Percentiles rank a stretch among this genome's conserved stretches.
phyloP scores from a whole-genome alignment of 1,140 invertebrate species.

The Drosophila burlai region DNA sequence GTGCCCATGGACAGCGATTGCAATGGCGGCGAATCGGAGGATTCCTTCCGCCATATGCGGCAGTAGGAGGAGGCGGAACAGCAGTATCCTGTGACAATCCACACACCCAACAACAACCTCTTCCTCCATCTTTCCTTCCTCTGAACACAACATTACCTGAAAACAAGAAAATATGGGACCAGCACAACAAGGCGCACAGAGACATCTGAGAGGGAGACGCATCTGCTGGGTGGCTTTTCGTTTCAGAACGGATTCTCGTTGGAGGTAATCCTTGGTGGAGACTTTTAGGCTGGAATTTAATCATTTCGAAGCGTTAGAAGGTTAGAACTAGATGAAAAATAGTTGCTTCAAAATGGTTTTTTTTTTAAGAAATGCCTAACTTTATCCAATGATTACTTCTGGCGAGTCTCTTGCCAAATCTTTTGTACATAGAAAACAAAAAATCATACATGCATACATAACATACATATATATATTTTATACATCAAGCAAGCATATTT shows the following conservation, averaged over 20 bases:
- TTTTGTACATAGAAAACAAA: slow-evolving; percentile 40
- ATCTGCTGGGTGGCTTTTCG: slow-evolving; percentile 47
- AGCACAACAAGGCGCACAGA: slow-evolving; percentile 50
- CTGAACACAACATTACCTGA: slow-evolving; percentile 68
- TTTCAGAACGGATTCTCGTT: slow-evolving; percentile 9
- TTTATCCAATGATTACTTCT: background rate
- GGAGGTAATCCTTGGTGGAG: background rate
- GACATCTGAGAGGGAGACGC: slow-evolving; percentile 16
- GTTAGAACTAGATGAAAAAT: background rate
- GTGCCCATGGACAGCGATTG: slow-evolving; percentile 81
- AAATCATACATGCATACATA: slow-evolving; percentile 28
- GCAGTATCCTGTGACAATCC: slow-evolving; percentile 51
- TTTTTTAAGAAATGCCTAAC: background rate
- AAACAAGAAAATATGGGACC: slow-evolving; percentile 53
- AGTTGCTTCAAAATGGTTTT: background rate
- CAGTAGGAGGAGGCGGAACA: slow-evolving; percentile 38
- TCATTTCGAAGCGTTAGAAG: background rate
- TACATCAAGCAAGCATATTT: slow-evolving; percentile 50
- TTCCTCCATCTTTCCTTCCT: slow-evolving; percentile 1
- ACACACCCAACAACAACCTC: slow-evolving; percentile 22
- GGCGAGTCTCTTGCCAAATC: background rate
- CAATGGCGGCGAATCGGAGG: slow-evolving; percentile 60
- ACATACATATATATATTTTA: slow-evolving; percentile 48
- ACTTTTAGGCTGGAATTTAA: background rate
- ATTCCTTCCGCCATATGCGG: slow-evolving; percentile 68